Evolutionary conservation across 2,888 invertebrate genomes (phyloP).

Genomic region (Drosophila mayaguana): DNA sequence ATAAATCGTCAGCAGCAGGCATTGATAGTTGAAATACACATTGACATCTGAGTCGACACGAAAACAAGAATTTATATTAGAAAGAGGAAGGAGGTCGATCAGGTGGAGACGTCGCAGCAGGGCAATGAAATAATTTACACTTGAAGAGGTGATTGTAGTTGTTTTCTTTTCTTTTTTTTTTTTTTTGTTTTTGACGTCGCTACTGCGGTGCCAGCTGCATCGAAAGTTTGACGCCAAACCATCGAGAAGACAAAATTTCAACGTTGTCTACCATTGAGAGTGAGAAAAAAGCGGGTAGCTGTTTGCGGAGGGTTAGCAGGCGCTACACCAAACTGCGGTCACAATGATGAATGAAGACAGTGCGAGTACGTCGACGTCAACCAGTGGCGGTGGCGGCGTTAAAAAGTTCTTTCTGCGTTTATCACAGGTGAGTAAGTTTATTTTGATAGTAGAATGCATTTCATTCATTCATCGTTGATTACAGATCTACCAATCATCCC

Average conservation of each 20-base stretch:
- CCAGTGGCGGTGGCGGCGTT: conserved; percentile 80
- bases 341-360: conserved; percentile 85
- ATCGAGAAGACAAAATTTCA: conserved; percentile 8
- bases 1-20: conserved; percentile 21
- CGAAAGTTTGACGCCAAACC: conserved; percentile 3
- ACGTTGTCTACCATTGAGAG: conserved; percentile 23
- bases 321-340: conserved; percentile 28
- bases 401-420: conserved; percentile 84
- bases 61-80: conserved; percentile 41
- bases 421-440: conserved; percentile 81
- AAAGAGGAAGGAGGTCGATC: conserved; percentile 47
- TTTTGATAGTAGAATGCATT: not conserved
- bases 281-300: conserved; percentile 18
- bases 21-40: conserved; percentile 25
- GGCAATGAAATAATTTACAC: conserved; percentile 71
- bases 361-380: conserved; percentile 74
- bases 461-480: conserved; percentile 8
- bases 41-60: conserved; percentile 29
- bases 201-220: conserved; percentile 13
- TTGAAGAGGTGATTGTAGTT: conserved; percentile 34
- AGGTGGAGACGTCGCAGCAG: conserved; percentile 41
- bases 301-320: conserved; percentile 18
- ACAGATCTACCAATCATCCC: conserved; percentile 90
- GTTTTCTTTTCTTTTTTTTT: conserved; percentile 4
- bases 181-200: conserved; percentile 51